A percentile compares a stretch with the other conserved stretches of the same genome.
These are phyloP conservation scores for Meloidogyne floridensis DNA, from an alignment of 1,140 invertebrate genomes.

Conservation along the genomic window DNA sequence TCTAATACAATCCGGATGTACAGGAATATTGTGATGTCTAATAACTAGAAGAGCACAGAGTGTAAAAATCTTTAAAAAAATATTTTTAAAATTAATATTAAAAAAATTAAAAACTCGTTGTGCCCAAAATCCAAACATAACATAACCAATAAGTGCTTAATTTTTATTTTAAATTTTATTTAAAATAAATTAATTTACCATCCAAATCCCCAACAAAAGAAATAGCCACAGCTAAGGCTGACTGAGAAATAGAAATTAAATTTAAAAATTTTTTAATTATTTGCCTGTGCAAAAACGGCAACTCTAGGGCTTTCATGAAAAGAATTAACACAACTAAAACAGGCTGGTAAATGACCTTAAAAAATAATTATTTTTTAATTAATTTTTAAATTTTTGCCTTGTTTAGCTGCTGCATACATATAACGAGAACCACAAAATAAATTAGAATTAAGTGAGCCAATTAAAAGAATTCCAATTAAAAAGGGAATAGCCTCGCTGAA, in stretches of 20 bases:
- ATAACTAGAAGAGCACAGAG: constrained; percentile 49
- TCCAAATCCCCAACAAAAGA: constrained; percentile 65
- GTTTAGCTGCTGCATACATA: constrained; percentile 65
- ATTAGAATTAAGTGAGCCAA: constrained; percentile 64
- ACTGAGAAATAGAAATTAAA: constrained; percentile 33
- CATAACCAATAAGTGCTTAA: constrained; percentile 63
- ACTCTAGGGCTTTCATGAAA: constrained; percentile 60
- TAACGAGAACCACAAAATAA: constrained; percentile 62
- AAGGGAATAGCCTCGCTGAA: constrained; percentile 61
- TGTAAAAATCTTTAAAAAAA: constrained; percentile 6
- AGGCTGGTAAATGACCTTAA: constrained; percentile 59
- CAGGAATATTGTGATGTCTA: constrained; percentile 58
- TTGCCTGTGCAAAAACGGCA: constrained; percentile 61
- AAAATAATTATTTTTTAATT: not conserved
- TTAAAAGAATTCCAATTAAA: constrained; percentile 59
- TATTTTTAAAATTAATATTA: constrained; percentile 17
- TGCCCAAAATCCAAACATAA: constrained; percentile 66
- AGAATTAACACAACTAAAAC: constrained; percentile 62
- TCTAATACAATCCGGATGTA: constrained; percentile 62
- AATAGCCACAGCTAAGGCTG: constrained; percentile 59
- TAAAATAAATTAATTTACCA: constrained; percentile 9
- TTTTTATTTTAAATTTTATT: not conserved
- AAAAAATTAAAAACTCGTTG: constrained; percentile 61
- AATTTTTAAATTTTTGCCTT: constrained; percentile 41
- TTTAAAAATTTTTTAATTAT: constrained; percentile 27